Evolutionary conservation across 2,888 invertebrate genomes (phyloP), one percentile per base, ranked within the genome.

Genomic region (Trisateles emortualis): DNA sequence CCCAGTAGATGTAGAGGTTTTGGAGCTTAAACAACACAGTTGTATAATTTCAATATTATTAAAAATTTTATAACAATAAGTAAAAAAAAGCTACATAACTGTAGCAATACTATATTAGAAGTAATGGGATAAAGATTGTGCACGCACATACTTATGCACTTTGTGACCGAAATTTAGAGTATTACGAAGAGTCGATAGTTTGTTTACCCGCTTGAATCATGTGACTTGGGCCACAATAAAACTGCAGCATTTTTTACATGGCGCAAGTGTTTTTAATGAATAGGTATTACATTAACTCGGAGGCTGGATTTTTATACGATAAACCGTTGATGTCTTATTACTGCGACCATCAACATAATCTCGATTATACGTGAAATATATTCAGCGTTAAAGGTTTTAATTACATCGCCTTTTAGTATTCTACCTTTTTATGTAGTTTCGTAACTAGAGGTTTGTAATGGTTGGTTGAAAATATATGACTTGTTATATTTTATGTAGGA

Each of bases 241-340:
- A 72, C 52, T 80, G 81, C 78, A 82, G 74, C 72, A 74, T 85
- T 87, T 76, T 85, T 88, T 83, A 82, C 78, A 68, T 74, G 71
- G 76, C 76, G 73, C 87, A 87, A 89, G 88, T 88, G 86, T 88
- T 89, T 87, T 88, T 89, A 90, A 90, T 89, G 83, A 88, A 88
- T 87, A 90, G 86, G 86, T 83, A 86, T 86, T 84, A 87, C 72
- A 84, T 86, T 86, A 84, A 84, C 77, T 84, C 71, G 79, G 84
- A 60, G 83, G 83, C 83, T 76, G 79, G 78, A 82, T 83, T 84
- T 78, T 80, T 84, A 81, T 83, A 81, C 76, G 78, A 83, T 87
- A 81, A 83, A 72, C 76, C 69, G 83, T 81, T 90, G 90, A 92
- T 90, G 91, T 90, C 90, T 92, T 91, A 88, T 90, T 91, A 91